Base-by-base conservation (phyloP, 2,888 invertebrate species). In the Hirtodrosophila cameraria region DNA sequence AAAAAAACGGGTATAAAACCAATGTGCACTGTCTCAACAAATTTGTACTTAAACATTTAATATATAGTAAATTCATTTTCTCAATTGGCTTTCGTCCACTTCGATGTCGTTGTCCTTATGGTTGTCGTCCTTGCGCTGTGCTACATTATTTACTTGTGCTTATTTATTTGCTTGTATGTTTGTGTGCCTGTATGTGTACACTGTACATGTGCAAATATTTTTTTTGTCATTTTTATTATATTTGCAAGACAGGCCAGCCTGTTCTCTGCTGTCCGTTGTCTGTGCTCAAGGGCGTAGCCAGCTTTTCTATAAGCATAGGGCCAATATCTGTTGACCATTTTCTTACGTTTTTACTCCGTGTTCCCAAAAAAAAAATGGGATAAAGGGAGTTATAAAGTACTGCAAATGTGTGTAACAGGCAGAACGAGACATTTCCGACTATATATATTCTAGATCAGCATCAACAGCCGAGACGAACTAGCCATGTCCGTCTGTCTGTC, bases 51-150 rank as follows among this genome's bases (percentile, higher is more conserved):
- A 73, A 71, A 71, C 85, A 75, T 78, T 72, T 75, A 58, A 60
- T 69, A 75, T 63, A 69, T 64, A 75, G 84, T 80, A 83, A 86
- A 83, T 83, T 86, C 81, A 84, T 84, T 83, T 86, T 80, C 68
- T 76, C 77, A 76, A 80, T 83, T 83, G 86, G 75, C 77, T 62
- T 60, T 68, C 45, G 68, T 69, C 69, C 57, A 58, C 59, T 62
- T 55, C 43, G 62, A 55, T 68, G 75, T 62, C 62, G 65, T 53
- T 78, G 59, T 57, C 54, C 74, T 61, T 73, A 73, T 71, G 58
- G 54, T 35, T 71, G 54, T 49, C 58, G 55, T 68, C 52, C 45
- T 15, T 33, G 28, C 57, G 38, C 59, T 38, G 27, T 42, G 46
- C 8, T 3, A 69, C 59, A 76, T 76, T 69, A 73, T 73, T 85